Base-by-base conservation (phyloP, 2,113 vertebrate genomes). In the Muscicapa adusta region DNA sequence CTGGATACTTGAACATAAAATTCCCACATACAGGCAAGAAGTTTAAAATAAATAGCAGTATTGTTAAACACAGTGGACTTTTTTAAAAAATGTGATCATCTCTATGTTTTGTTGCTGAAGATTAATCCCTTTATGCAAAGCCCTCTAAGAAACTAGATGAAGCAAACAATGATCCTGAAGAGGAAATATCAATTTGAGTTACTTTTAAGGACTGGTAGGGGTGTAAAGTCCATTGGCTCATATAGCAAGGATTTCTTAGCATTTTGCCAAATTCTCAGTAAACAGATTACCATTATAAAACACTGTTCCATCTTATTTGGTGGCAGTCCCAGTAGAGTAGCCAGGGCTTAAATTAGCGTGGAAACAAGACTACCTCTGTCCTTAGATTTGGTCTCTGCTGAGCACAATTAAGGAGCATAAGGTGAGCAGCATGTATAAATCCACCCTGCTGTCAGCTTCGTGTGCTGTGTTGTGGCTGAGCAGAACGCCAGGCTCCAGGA, bases 401-500 rank as follows among this genome's bases (percentile, higher is more conserved):
- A 70, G 42, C 61, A 50, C 77, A 71, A 61, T 92, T 76, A 68
- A 31, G 84, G 62, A 96, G 58, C 95, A 97, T 89, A 96, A 95
- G 95, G 96, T 65, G 74, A 97, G 66, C 96, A 96, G 96, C 95
- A 92, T 62, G 95, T 18, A 11, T 26, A 62, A 50, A 40, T 72
- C 73, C 50, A 81, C 84, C 96, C 94, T 12, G 80, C 95, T 94
- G 95, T 54, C 67, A 78, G 54, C 38, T 47, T 47, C 22, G 24
- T 22, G 70, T 1, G 5, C 60, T 16, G 25, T 56, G 18, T 8
- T 31, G 80, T 18, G 40, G 68, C 80, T 5, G 18, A 92, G 68
- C 68, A 68, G 53, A 78, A 75, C 65, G 75, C 40, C 19, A 4
- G 53, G 68, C 18, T 87, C 73, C 93, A 91, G 86, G 61, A 61